phyloP scores from a whole-genome alignment of 2,113 vertebrate genomes.

The Paramormyrops kingsleyae region DNA sequence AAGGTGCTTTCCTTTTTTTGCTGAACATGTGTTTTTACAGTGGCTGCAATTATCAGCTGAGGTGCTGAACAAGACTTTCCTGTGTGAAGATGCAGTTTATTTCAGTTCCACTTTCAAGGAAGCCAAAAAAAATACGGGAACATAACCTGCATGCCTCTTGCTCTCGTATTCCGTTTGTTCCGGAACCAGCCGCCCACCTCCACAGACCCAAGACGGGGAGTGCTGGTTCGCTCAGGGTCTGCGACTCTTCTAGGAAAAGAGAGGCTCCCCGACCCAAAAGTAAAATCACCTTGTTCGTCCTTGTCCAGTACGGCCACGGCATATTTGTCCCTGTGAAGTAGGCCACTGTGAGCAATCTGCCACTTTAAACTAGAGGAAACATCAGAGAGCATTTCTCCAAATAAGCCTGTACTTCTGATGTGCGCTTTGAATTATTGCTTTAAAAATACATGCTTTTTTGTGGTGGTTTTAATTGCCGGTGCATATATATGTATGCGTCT shows the following conservation, averaged over 20 bases:
- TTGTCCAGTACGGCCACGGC: neutral
- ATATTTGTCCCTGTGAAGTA: conserved; percentile 6
- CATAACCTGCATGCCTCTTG: neutral
- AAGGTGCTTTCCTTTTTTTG: neutral
- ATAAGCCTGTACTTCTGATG: conserved; percentile 14
- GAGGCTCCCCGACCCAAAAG: neutral
- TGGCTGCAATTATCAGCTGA: neutral
- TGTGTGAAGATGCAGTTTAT: neutral
- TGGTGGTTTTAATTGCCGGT: conserved; percentile 45
- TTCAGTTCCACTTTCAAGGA: neutral
- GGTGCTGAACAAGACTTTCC: neutral
- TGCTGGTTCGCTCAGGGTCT: neutral
- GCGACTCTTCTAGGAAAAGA: neutral
- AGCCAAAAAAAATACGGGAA: neutral
- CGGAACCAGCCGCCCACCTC: neutral
- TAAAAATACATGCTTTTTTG: conserved; percentile 46
- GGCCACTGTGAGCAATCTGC: conserved; percentile 17
- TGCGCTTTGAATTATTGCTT: conserved; percentile 28
- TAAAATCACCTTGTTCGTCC: neutral
- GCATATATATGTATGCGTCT: conserved; percentile 34
- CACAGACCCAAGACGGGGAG: neutral
- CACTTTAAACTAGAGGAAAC: conserved; percentile 45
- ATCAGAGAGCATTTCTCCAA: conserved; percentile 35
- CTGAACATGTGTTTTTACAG: neutral
- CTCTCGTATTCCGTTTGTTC: neutral